Conservation (phyloP, 2,888 invertebrate species). For the Apotomis capreana region DNA sequence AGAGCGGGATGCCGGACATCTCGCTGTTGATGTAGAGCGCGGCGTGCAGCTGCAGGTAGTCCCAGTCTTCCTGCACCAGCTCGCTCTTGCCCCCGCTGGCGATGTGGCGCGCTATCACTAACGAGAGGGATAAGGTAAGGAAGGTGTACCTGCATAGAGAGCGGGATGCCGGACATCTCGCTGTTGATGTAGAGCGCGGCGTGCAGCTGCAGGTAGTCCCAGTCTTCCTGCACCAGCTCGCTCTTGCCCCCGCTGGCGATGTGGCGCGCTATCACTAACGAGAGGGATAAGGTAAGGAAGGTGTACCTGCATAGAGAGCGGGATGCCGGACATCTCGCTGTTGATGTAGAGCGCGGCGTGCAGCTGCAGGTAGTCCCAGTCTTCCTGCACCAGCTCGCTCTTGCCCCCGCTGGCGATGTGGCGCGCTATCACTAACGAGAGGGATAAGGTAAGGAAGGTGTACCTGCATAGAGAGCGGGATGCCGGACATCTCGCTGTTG, state of each 20-base stretch:
- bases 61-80: constrained; percentile 98
- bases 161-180: constrained; percentile 96
- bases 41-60: constrained; percentile 96
- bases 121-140: constrained; percentile 91
- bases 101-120: constrained; percentile 92
- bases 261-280: constrained; percentile 90
- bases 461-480: constrained; percentile 88
- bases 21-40: constrained; percentile 99
- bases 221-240: constrained; percentile 95
- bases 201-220: constrained; percentile 98
- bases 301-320: no score
- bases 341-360: constrained; percentile 98
- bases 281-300: no score
- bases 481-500: constrained; percentile 98
- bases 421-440: constrained; percentile 88
- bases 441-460: no score
- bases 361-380: constrained; percentile 98
- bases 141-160: no score
- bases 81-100: constrained; percentile 95
- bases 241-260: constrained; percentile 94
- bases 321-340: constrained; percentile 98
- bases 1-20: constrained; percentile 94
- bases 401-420: constrained; percentile 95
- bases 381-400: constrained; percentile 94
- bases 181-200: constrained; percentile 98